Evolutionary conservation across 2,797 vertebrate genomes (phyloP).

Genomic region (Cyprinodon diabolis): DNA sequence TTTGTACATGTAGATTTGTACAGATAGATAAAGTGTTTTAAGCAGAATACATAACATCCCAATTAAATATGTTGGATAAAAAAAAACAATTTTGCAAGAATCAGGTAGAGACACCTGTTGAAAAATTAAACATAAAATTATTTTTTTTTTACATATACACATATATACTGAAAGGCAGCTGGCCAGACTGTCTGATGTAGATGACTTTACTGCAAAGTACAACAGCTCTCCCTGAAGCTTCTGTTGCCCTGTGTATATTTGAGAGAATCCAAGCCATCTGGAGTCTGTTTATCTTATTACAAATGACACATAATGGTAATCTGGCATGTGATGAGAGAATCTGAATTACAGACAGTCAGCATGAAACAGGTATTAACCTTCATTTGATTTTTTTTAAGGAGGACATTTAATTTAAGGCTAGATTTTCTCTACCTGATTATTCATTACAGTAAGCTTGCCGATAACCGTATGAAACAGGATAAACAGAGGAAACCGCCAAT

Average conservation of each 20-base stretch:
- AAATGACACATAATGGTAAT: conserved; percentile 85
- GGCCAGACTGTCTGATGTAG: conserved; percentile 38
- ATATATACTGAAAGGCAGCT: conserved; percentile 19
- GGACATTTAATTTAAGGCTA: conserved; percentile 79
- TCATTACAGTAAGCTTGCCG: conserved; percentile 79
- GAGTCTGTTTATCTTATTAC: conserved; percentile 82
- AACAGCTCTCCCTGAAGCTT: conserved; percentile 76
- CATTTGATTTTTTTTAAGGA: conserved; percentile 80
- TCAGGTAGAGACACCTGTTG: conserved; percentile 4
- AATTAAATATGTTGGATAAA: background rate
- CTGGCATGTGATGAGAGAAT: conserved; percentile 82
- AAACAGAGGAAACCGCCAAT: conserved; percentile 87
- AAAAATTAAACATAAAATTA: conserved; percentile 22
- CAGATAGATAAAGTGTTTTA: no score
- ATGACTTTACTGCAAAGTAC: conserved; percentile 49
- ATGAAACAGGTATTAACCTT: conserved; percentile 76
- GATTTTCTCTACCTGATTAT: conserved; percentile 83
- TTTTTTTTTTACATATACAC: no score
- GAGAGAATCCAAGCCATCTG: conserved; percentile 79
- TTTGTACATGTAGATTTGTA: background rate
- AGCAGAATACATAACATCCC: background rate
- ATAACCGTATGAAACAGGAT: conserved; percentile 77
- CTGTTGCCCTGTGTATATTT: conserved; percentile 75
- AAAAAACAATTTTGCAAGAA: no score
- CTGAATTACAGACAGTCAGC: conserved; percentile 78